Conservation (phyloP, 2,113 vertebrate genomes). For the Phodopus roborovskii region DNA sequence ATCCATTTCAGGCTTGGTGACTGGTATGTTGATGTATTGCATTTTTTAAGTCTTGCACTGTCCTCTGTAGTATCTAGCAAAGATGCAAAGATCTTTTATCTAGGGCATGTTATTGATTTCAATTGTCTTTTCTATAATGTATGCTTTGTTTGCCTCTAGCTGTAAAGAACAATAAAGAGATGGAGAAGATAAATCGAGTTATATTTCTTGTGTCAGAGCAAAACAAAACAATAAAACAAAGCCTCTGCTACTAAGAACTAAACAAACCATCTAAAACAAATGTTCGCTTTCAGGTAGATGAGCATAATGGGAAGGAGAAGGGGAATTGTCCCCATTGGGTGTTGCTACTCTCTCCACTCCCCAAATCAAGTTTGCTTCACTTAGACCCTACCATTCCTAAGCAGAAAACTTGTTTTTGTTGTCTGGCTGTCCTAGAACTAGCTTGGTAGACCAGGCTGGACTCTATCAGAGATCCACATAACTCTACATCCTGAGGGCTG, state of each 20-base stretch:
- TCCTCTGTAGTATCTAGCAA: background rate
- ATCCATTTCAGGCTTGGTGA: background rate
- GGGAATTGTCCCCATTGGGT: background rate
- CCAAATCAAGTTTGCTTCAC: background rate
- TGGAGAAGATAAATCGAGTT: background rate
- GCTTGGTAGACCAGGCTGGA: background rate
- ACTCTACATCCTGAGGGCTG: background rate
- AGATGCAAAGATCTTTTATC: background rate
- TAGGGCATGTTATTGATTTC: background rate
- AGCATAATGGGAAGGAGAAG: accelerated
- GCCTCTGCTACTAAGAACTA: background rate
- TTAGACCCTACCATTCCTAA: background rate
- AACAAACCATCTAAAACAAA: background rate
- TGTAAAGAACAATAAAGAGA: background rate
- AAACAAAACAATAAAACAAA: background rate
- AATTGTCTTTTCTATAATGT: background rate
- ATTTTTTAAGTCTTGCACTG: background rate
- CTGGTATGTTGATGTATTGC: background rate
- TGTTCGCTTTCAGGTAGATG: background rate
- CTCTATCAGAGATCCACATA: background rate
- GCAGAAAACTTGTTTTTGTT: background rate
- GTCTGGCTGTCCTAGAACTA: background rate
- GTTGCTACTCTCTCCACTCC: background rate
- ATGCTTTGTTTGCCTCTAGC: background rate
- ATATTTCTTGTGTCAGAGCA: background rate